phyloP scores from a whole-genome alignment of 2,113 vertebrate species.

The Prolemur simus region DNA sequence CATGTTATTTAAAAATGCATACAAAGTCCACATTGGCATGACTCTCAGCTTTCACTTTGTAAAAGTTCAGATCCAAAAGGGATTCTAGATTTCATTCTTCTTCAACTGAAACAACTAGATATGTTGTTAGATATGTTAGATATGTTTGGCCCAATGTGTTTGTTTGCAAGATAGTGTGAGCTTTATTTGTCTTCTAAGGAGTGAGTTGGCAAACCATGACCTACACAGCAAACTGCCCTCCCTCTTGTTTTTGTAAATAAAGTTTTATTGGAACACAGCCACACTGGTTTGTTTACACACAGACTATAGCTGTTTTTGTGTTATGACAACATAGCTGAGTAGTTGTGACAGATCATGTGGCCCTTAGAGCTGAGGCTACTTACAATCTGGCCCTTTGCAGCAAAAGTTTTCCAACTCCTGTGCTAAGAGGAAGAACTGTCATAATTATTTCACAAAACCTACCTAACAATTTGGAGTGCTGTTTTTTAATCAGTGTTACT shows the following conservation, averaged over 20 bases:
- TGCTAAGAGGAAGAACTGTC: background rate
- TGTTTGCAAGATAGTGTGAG: background rate
- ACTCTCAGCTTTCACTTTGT: background rate
- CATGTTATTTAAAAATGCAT: accelerated
- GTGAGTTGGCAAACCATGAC: background rate
- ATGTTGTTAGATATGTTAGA: too few species aligned
- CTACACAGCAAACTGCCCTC: background rate
- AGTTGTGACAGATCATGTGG: background rate
- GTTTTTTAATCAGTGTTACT: background rate
- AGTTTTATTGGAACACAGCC: background rate
- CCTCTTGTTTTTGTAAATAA: background rate
- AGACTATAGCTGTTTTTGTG: background rate
- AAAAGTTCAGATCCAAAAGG: background rate
- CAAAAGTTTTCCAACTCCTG: background rate
- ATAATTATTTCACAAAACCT: background rate
- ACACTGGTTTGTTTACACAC: accelerated
- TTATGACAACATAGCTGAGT: background rate
- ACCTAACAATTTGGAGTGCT: background rate
- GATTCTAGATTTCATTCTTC: background rate
- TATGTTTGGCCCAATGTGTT: background rate
- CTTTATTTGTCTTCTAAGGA: background rate
- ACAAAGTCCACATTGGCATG: accelerated
- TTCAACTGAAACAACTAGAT: background rate
- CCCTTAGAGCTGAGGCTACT: background rate
- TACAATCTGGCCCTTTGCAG: background rate